Evolutionary conservation across 2,113 vertebrate species (phyloP).

Genomic region (Erpornis zantholeuca): DNA sequence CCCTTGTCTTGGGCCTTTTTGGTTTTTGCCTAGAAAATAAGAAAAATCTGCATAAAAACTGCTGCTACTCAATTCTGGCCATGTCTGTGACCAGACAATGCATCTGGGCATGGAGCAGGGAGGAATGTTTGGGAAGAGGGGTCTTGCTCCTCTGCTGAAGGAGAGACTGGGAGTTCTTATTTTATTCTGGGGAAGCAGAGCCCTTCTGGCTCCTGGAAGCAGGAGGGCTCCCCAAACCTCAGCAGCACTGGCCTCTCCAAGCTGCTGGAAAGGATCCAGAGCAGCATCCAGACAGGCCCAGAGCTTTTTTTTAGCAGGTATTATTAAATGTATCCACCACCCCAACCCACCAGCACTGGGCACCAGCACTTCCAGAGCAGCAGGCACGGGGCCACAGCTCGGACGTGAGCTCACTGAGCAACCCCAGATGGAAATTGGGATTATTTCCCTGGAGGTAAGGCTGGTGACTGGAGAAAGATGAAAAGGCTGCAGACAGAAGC

Average conservation of each 20-base stretch:
- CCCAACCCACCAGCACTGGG: background rate
- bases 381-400: background rate
- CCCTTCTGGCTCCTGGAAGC: background rate
- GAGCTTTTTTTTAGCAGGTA: background rate
- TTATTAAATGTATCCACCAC: background rate
- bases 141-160: background rate
- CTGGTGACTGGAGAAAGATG: background rate
- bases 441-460: background rate
- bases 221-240: background rate
- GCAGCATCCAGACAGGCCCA: background rate
- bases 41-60: background rate
- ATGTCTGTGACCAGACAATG: accelerated
- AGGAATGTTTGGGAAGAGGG: background rate
- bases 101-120: background rate
- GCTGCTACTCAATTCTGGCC: background rate
- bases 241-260: background rate
- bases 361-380: background rate
- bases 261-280: background rate
- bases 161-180: background rate
- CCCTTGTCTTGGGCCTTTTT: constrained; percentile 82
- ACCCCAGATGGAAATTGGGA: background rate
- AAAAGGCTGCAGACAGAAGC: background rate
- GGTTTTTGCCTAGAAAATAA: constrained; percentile 69
- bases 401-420: background rate
- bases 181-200: background rate